These are phyloP conservation scores for Cyrtodaria siliqua DNA, from an alignment of 2,888 invertebrate species.

Conservation along the genomic window DNA sequence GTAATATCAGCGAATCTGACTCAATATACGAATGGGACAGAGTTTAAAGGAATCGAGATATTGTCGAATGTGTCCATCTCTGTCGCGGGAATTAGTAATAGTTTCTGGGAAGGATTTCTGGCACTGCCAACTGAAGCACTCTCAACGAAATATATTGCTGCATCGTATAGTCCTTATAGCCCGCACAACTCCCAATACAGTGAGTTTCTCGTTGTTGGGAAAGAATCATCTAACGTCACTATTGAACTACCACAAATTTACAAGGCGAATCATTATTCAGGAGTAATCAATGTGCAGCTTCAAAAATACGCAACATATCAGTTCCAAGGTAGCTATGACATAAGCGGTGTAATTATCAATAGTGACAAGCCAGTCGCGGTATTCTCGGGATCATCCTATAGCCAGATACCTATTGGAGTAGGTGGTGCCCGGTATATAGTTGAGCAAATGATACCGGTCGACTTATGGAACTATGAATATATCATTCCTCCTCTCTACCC, in stretches of 20 bases:
- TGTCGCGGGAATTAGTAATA: background rate
- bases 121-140: background rate
- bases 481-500: constrained; percentile 1
- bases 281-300: background rate
- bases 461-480: no score
- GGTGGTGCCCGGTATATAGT: no score
- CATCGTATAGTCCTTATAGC: background rate
- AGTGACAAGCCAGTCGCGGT: no score
- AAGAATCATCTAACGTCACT: background rate
- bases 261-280: no score
- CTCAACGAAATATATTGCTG: background rate
- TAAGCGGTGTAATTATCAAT: background rate
- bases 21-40: background rate
- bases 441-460: no score
- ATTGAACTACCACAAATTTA: no score
- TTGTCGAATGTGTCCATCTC: no score
- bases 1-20: background rate
- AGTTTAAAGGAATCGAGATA: no score
- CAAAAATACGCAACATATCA: constrained; percentile 1
- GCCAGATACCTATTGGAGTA: background rate
- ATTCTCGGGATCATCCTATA: background rate
- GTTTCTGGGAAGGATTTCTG: background rate
- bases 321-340: background rate
- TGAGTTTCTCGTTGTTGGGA: background rate
- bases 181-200: background rate